These are phyloP conservation scores for Mimachlamys varia DNA, from an alignment of 2,888 invertebrate genomes.

Conservation along the genomic window DNA sequence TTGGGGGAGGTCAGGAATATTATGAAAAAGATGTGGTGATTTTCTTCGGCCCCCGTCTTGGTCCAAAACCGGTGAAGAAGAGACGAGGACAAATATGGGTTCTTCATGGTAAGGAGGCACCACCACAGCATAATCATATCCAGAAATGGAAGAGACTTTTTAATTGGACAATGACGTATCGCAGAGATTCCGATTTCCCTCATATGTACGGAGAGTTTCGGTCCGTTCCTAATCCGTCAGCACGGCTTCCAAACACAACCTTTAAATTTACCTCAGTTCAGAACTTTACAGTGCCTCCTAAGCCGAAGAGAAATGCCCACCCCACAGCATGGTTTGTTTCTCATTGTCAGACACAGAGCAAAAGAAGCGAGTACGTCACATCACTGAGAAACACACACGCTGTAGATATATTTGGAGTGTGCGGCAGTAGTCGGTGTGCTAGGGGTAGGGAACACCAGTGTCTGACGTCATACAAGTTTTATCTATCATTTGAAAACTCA, in stretches of 20 bases:
- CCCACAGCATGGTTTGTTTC: constrained; percentile 5
- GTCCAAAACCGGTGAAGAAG: not conserved
- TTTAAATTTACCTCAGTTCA: not conserved
- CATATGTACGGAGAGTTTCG: not conserved
- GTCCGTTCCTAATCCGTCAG: not conserved
- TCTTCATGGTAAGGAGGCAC: constrained; percentile 10
- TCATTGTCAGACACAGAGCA: not conserved
- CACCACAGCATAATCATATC: not conserved
- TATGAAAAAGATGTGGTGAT: not conserved
- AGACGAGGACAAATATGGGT: not conserved
- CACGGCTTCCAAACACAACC: not conserved
- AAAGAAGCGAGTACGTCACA: not conserved
- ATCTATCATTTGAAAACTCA: not conserved
- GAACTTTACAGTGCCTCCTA: not conserved
- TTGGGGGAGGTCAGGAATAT: not conserved
- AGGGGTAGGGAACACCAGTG: not conserved
- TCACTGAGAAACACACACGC: not conserved
- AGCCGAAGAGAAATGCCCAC: not conserved
- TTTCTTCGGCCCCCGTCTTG: not conserved
- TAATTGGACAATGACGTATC: constrained; percentile 13
- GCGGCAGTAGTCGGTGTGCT: not conserved
- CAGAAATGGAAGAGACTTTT: not conserved
- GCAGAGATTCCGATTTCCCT: not conserved
- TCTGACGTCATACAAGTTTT: not conserved
- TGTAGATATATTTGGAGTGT: not conserved